Base-by-base conservation (phyloP, 2,113 vertebrate species). In the Pangasianodon gigas region DNA sequence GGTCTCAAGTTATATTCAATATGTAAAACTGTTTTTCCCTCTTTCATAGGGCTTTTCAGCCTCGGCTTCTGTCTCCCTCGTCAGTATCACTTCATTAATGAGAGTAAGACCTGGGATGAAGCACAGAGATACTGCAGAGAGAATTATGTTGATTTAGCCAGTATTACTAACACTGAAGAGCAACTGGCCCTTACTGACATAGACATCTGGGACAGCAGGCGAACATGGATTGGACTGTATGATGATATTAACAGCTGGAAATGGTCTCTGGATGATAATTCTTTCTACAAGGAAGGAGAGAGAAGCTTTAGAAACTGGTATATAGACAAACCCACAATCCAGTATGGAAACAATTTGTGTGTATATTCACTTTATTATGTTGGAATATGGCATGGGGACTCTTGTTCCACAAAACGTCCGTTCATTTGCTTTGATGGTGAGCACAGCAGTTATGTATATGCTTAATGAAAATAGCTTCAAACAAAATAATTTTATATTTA, bases 371-470 rank as follows among this genome's bases (percentile, higher is more conserved):
- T 29, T 3, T 2, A 1, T 32, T 2, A 0, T 10, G 16, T 32
- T 37, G 77, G 19, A 48, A 32, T 13, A 51, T 90, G 89, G 89
- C 75, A 11, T 46, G 85, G 84, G 67, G 0, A 6, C 0, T 3
- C 54, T 21, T 90, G 89, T 85, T 60, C 60, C 21, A 0, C 0
- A 19, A 9, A 0, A 7, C 4, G 0, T 6, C 4, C 0, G 1
- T 90, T 84, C 18, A 2, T 90, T 84, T 90, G 89, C 14, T 90
- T 77, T 85, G 69, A 87, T 84, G 86, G 89, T 90, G 56, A 90
- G 52, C 14, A n/a, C 21, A 29, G 13, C 44, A 81, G 24, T n/a
- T 81, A 6, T 29, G 11, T 29, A 52, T 48, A 29, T 81, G 16
- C 29, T 79, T 48, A 3, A 46, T 1, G 21, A 79, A 21, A 37